Base-by-base conservation (phyloP, 2,113 vertebrate genomes). In the Coturnix japonica region DNA sequence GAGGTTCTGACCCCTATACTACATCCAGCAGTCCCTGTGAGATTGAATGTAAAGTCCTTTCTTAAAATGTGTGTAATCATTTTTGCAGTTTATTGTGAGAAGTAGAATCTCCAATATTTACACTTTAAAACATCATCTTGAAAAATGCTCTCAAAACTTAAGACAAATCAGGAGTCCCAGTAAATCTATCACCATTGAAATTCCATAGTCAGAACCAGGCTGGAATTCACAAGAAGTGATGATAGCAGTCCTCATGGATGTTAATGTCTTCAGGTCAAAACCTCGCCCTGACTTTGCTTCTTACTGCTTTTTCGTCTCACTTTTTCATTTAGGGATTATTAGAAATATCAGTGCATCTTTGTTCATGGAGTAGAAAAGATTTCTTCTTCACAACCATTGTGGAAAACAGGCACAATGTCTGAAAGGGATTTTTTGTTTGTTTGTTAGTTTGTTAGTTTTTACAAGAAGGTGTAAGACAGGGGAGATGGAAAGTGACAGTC, bases 1-100 rank as follows among this genome's bases (percentile, higher is more conserved):
- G 33, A 78, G 33, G 63, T 83, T 74, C 73, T 67, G 65, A 90
- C 41, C 64, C 81, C 23, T 23, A 61, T 20, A 93, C 78, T 93
- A 78, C 57, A 9, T 92, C 30, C 57, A 59, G 16, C 49, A 91
- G 80, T 6, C 20, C 11, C 15, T 54, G 0, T 14, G 41, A 91
- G 63, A 8, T 8, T 39, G 9, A 25, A 28, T 47, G 8, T 19
- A 51, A 14, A 26, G 15, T 19, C 21, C 33, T 54, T 11, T 41
- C n/a, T 72, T 35, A 33, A 22, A 11, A 4, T 57, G 2, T 46
- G 30, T 56, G 17, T 18, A 78, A 54, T 59, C 0, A 78, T 61
- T 91, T 87, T 81, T 94, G 6, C 21, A 81, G 6, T 0, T 11
- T 81, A 35, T 74, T 8, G 18, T 44, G 22, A 53, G 3, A 18